Percentiles rank a stretch among this genome's conserved stretches.
phyloP scores from a whole-genome alignment of 2,113 vertebrate genomes.

The Cyphomyrus discorhynchus region DNA sequence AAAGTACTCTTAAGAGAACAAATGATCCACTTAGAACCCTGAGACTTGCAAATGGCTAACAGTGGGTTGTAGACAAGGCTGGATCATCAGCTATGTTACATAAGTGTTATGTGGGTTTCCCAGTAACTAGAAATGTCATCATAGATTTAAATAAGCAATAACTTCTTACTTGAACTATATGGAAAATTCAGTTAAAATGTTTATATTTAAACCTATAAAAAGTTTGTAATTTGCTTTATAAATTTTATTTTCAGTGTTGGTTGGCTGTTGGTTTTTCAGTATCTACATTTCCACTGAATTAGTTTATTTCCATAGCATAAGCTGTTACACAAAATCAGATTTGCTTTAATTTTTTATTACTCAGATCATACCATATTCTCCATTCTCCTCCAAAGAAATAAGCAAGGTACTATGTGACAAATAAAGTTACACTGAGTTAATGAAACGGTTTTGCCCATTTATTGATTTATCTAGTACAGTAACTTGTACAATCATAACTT shows the following conservation, averaged over 20 bases:
- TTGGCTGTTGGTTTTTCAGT: not conserved
- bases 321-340: not conserved
- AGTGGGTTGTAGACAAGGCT: not conserved
- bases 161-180: not conserved
- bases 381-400: not conserved
- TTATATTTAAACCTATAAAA: not conserved
- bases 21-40: not conserved
- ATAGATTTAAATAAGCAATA: not conserved
- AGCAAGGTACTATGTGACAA: not conserved
- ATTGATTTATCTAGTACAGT: not conserved
- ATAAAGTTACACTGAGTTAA: not conserved
- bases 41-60: not conserved
- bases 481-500: not conserved
- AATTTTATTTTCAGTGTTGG: not conserved
- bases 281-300: not conserved
- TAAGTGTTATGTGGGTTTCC: not conserved
- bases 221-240: not conserved
- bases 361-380: not conserved
- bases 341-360: not conserved
- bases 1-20: not conserved
- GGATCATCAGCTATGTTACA: not conserved
- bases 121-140: not conserved
- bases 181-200: not conserved
- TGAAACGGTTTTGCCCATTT: not conserved
- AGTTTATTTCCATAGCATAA: not conserved